phyloP scores from a whole-genome alignment of 2,113 vertebrate species.

The Syngnathus floridae region DNA sequence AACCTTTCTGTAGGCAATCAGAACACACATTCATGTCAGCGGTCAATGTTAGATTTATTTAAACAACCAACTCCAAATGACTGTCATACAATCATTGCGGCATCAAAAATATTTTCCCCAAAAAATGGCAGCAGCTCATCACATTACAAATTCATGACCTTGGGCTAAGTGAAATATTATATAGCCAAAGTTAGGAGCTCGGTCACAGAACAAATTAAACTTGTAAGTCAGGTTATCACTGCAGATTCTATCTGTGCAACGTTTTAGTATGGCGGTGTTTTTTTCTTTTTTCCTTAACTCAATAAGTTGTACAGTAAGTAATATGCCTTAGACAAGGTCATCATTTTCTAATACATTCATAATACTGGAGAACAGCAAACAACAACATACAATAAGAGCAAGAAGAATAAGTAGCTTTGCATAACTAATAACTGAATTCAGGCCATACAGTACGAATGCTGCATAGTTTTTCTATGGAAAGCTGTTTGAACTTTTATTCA shows the following conservation, averaged over 20 bases:
- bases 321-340: background rate
- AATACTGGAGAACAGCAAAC: background rate
- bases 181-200: no score
- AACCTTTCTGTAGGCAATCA: background rate
- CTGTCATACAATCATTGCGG: background rate
- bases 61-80: background rate
- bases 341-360: background rate
- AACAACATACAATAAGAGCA: background rate
- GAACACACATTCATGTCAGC: background rate
- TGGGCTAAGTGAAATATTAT: no score
- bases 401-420: no score
- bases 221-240: background rate
- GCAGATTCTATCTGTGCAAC: background rate
- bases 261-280: background rate
- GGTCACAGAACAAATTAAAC: no score
- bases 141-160: background rate
- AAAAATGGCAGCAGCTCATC: constrained; percentile 1
- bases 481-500: background rate
- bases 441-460: background rate
- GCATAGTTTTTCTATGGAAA: background rate
- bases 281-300: no score
- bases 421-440: no score
- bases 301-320: background rate
- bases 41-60: background rate
- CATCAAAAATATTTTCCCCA: background rate